Conservation (phyloP, 2,797 vertebrate genomes). For the Microcaecilia unicolor region DNA sequence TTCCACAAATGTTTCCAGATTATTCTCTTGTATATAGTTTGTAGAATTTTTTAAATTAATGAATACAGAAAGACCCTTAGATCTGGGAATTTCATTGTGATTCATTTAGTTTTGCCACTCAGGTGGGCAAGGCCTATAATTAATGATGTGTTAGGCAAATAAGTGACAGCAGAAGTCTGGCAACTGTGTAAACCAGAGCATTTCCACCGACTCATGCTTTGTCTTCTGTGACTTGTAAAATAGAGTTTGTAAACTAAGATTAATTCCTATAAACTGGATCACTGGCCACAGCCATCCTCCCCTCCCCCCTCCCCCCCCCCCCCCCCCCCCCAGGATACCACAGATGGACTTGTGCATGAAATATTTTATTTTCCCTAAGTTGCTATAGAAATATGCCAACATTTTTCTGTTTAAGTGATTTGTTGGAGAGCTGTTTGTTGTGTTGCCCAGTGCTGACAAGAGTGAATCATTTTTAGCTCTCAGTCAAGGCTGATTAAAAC, state of each 20-base stretch:
- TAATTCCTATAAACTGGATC: conserved; percentile 41
- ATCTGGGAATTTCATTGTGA: too few relatives aligned
- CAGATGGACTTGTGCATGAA: conserved; percentile 61
- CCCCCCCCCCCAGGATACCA: conserved; percentile 45
- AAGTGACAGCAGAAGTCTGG: not conserved
- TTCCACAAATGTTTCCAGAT: too few relatives aligned
- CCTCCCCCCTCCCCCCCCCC: too few relatives aligned
- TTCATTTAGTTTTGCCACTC: not conserved
- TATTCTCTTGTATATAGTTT: too few relatives aligned
- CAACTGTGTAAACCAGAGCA: not conserved
- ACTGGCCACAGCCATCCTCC: conserved; percentile 48
- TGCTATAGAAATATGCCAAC: conserved; percentile 64
- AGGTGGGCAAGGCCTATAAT: not conserved
- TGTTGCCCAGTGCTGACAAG: conserved; percentile 40
- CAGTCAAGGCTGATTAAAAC: conserved; percentile 48
- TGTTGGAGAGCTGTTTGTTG: conserved; percentile 56
- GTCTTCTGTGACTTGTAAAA: conserved; percentile 28
- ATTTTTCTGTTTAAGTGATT: conserved; percentile 54
- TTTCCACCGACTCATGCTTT: not conserved
- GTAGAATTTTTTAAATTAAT: too few relatives aligned
- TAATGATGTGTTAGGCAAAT: not conserved
- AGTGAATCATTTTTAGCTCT: conserved; percentile 46
- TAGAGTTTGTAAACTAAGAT: conserved; percentile 48
- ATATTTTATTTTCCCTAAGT: conserved; percentile 62
- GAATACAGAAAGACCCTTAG: too few relatives aligned